phyloP scores from a whole-genome alignment of 2,113 vertebrate genomes.

The Chloebia gouldiae region DNA sequence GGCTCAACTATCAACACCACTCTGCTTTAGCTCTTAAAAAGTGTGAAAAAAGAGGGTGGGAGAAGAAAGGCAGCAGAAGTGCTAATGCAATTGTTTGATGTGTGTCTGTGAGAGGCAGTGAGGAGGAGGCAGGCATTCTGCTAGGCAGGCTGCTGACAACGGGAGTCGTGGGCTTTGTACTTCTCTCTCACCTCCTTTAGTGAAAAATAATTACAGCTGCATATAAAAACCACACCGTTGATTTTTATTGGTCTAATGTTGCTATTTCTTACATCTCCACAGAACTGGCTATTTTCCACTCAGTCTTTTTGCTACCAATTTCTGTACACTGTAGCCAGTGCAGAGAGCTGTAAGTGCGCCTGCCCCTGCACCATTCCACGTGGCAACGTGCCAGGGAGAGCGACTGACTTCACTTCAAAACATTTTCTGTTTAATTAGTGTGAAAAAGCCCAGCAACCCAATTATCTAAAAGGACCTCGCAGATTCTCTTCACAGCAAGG shows the following conservation, averaged over 20 bases:
- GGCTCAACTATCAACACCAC: conserved; percentile 40
- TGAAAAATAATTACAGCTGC: conserved; percentile 31
- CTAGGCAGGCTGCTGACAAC: background rate
- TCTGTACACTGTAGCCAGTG: fast-evolving
- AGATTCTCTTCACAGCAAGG: background rate
- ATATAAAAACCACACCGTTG: background rate
- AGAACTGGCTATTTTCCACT: background rate
- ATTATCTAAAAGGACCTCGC: conserved; percentile 30
- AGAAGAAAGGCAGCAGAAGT: conserved; percentile 47
- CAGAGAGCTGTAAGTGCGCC: background rate
- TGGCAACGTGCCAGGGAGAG: conserved; percentile 33
- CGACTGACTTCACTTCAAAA: conserved; percentile 44
- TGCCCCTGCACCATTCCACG: background rate
- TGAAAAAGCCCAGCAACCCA: background rate
- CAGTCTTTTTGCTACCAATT: background rate
- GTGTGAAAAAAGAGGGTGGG: background rate
- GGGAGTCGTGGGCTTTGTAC: background rate
- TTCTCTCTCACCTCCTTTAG: background rate
- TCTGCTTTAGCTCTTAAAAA: conserved; percentile 27
- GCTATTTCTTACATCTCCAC: background rate
- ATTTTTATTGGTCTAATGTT: conserved; percentile 19
- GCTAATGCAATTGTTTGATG: conserved; percentile 35
- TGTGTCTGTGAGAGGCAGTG: background rate
- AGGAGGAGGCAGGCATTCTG: background rate
- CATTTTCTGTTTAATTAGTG: conserved; percentile 52